Evolutionary conservation across 2,113 vertebrate genomes (phyloP).

Genomic region (Prunella fulvescens): DNA sequence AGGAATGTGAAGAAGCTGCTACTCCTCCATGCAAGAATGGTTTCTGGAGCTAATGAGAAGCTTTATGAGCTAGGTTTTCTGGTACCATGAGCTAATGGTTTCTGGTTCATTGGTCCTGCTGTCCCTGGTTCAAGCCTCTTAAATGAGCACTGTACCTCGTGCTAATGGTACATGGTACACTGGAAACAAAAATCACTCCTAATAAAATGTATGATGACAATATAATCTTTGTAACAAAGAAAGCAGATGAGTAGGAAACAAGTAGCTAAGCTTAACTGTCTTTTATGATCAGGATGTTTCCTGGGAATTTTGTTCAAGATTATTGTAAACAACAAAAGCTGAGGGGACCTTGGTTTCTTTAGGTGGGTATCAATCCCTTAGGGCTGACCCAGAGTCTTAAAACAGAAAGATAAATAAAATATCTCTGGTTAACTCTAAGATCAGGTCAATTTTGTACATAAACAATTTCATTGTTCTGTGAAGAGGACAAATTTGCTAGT

Average conservation of each 20-base stretch:
- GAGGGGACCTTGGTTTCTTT: neutral
- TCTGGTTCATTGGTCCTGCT: neutral
- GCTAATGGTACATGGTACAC: rapidly evolving
- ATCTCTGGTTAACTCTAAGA: neutral
- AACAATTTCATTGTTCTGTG: neutral
- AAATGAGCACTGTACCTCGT: neutral
- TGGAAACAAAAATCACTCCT: neutral
- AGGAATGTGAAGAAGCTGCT: neutral
- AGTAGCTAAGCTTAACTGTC: neutral
- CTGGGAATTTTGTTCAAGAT: neutral
- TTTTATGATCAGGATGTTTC: neutral
- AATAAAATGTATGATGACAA: neutral
- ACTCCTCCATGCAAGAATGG: neutral
- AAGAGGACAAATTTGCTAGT: neutral
- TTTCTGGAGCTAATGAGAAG: neutral
- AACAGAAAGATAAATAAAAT: neutral
- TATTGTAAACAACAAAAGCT: neutral
- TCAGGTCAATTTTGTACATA: neutral
- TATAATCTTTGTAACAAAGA: neutral
- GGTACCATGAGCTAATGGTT: too few species aligned
- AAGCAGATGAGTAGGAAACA: neutral
- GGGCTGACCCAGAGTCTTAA: neutral
- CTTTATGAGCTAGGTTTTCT: too few species aligned
- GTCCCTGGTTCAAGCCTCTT: neutral
- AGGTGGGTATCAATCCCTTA: neutral